Evolutionary conservation across 2,888 invertebrate genomes (phyloP).

Genomic region (Caenorhabditis sp.): DNA sequence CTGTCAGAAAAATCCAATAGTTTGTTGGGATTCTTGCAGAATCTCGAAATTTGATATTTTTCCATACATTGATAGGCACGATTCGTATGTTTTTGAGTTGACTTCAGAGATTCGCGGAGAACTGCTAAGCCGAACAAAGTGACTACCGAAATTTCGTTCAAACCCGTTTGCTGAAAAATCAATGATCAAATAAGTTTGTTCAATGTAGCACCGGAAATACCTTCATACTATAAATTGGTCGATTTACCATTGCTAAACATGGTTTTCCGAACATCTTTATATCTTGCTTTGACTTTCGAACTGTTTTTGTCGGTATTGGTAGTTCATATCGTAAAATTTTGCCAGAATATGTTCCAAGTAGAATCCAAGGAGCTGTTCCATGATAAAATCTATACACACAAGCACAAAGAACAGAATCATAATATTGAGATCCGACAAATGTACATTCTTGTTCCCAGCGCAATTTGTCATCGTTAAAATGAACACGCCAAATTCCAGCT

Average conservation of each 20-base stretch:
- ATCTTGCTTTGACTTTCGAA: conserved; percentile 5
- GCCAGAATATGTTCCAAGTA: conserved; percentile 34
- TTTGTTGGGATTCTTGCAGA: background rate
- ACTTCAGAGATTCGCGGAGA: conserved; percentile 14
- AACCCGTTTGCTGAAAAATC: conserved; percentile 31
- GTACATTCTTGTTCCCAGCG: conserved; percentile 26
- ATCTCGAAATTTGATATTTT: conserved; percentile 8
- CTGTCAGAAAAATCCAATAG: conserved; percentile 2
- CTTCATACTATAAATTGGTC: conserved; percentile 7
- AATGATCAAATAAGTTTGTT: too few species aligned
- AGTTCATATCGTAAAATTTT: conserved; percentile 30
- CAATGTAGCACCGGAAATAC: too few species aligned
- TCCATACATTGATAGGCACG: conserved; percentile 11
- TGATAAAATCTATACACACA: conserved; percentile 41
- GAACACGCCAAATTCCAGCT: conserved; percentile 29
- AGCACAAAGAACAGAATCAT: conserved; percentile 35
- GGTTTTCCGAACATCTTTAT: conserved; percentile 13
- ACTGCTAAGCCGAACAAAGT: conserved; percentile 26
- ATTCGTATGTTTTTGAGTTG: background rate
- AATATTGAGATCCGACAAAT: conserved; percentile 26
- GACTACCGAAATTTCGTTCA: conserved; percentile 31
- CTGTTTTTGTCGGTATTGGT: conserved; percentile 21
- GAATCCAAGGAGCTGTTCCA: conserved; percentile 14
- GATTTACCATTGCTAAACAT: conserved; percentile 13
- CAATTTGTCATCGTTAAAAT: conserved; percentile 27